A percentile compares a stretch with the other conserved stretches of the same genome.
Conservation (phyloP, 30 jellyfish, hydroid and myxozoan genomes). For the Hydractinia echinata region DNA sequence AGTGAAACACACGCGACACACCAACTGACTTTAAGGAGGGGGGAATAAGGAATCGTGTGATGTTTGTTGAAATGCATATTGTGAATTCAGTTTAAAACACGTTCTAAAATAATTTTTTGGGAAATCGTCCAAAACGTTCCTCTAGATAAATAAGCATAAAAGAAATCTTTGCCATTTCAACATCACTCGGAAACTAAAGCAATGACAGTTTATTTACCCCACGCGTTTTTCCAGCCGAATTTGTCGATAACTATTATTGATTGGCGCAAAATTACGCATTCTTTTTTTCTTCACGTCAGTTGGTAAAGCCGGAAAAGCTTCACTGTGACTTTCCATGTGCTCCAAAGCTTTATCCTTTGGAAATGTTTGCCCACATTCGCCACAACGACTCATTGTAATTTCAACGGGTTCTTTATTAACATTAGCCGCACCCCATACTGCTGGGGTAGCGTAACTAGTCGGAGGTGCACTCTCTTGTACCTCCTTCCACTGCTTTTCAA, state of each 20-base stretch:
- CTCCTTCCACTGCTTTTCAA: background rate
- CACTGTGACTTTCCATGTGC: constrained; percentile 69
- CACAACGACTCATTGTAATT: constrained; percentile 18
- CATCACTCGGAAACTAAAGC: too few relatives aligned
- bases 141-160: too few relatives aligned
- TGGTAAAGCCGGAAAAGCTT: constrained; percentile 82
- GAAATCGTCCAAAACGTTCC: too few relatives aligned
- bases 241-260: constrained; percentile 20
- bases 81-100: too few relatives aligned
- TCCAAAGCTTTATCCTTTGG: constrained; percentile 44
- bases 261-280: constrained; percentile 3
- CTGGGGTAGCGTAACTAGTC: background rate
- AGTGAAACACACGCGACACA: too few relatives aligned
- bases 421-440: constrained; percentile 23
- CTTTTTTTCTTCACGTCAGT: constrained; percentile 27
- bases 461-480: background rate
- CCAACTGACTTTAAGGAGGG: too few relatives aligned
- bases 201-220: constrained; percentile 45
- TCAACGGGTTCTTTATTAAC: background rate
- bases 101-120: too few relatives aligned
- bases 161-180: too few relatives aligned
- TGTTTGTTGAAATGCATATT: too few relatives aligned
- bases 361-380: constrained; percentile 40
- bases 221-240: constrained; percentile 49
- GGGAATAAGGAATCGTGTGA: too few relatives aligned